phyloP scores from a whole-genome alignment of 2,888 invertebrate species.

The Macrosoma leucophasiata region DNA sequence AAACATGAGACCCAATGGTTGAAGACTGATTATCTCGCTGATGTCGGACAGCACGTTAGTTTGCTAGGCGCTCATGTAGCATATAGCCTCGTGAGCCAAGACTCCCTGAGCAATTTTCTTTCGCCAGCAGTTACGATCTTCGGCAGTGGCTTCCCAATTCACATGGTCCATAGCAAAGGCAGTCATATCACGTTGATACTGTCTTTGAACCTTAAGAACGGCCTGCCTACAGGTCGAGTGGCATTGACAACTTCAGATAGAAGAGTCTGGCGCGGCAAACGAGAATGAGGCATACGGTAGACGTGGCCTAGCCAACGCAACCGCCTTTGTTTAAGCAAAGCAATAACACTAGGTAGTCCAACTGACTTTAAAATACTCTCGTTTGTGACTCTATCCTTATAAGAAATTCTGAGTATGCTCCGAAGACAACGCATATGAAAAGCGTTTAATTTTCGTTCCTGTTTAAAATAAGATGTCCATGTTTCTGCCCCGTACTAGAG shows the following conservation, averaged over 20 bases:
- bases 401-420: not conserved
- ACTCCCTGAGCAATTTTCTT: no score
- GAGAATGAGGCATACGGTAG: not conserved
- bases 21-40: no score
- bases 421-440: not conserved
- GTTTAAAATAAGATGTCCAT: not conserved
- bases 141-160: no score
- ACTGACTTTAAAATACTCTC: no score
- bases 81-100: no score
- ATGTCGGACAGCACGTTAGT: no score
- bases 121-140: no score
- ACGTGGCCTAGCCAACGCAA: not conserved
- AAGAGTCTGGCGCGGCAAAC: not conserved
- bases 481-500: not conserved
- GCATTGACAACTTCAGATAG: not conserved
- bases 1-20: no score
- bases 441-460: not conserved
- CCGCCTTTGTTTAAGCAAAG: not conserved
- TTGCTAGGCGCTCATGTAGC: no score
- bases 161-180: no score
- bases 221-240: not conserved
- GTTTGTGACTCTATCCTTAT: no score
- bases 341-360: no score
- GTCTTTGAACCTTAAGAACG: not conserved
- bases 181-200: not conserved